A percentile compares a stretch with the other conserved stretches of the same genome.
These are phyloP conservation scores for Thaumatotibia leucotreta DNA, from an alignment of 1,140 invertebrate species.

Conservation along the genomic window DNA sequence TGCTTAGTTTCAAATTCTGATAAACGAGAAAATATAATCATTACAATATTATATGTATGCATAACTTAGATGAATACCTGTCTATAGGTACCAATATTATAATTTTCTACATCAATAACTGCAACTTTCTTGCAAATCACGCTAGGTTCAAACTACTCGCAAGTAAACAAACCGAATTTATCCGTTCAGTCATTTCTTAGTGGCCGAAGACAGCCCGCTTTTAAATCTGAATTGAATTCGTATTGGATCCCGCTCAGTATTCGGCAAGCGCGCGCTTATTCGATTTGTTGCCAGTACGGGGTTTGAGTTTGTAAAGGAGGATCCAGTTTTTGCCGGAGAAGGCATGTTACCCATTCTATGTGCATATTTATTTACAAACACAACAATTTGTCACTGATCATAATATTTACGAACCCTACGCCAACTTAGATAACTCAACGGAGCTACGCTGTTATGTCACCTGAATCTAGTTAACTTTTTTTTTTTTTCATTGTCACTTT, in stretches of 20 bases:
- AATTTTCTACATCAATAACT: not conserved
- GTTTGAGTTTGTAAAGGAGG: constrained; percentile 34
- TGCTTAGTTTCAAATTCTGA: no score
- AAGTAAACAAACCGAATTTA: not conserved
- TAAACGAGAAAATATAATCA: no score
- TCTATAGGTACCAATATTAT: no score
- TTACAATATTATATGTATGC: no score
- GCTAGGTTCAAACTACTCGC: not conserved
- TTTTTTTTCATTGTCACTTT: no score
- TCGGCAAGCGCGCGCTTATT: constrained; percentile 33
- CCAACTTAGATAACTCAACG: no score
- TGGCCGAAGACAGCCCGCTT: constrained; percentile 14
- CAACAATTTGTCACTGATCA: no score
- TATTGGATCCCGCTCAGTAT: constrained; percentile 33
- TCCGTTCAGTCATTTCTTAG: not conserved
- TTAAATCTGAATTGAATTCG: constrained; percentile 38
- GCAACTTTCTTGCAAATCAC: not conserved
- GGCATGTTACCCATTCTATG: not conserved
- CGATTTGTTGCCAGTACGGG: constrained; percentile 40
- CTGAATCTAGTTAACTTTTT: no score
- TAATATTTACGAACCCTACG: no score
- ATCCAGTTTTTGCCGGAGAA: not conserved
- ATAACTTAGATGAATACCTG: no score
- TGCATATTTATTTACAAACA: no score
- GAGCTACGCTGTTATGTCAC: no score